Percentiles rank a stretch among this genome's conserved stretches.
phyloP scores from a whole-genome alignment of 2,888 invertebrate genomes.

The Thymelicus sylvestris region DNA sequence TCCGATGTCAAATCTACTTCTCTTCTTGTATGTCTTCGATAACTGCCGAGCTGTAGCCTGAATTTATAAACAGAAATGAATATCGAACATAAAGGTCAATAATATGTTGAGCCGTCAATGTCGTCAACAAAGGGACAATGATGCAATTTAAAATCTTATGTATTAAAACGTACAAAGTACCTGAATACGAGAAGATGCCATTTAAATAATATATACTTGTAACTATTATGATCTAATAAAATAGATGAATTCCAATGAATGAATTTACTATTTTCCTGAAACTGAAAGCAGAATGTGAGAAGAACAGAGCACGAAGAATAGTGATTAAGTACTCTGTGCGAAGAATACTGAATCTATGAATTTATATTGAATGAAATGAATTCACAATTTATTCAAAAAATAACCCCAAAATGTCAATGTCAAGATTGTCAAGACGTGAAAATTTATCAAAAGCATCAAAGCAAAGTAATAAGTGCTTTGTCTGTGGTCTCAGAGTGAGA shows the following conservation, averaged over 20 bases:
- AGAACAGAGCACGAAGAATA: conserved; percentile 1
- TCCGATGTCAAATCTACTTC: conserved; percentile 86
- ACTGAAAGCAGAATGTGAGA: neutral
- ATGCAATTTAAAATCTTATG: conserved; percentile 48
- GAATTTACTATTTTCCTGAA: conserved; percentile 21
- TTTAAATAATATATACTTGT: conserved; percentile 59
- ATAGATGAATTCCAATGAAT: conserved; percentile 10
- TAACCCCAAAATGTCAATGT: conserved; percentile 11
- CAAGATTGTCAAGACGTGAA: conserved; percentile 1
- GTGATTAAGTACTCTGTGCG: conserved; percentile 3
- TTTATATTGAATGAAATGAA: too few relatives aligned
- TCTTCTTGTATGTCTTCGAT: conserved; percentile 79
- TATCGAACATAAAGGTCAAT: conserved; percentile 54
- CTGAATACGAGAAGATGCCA: conserved; percentile 75
- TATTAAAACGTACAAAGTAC: conserved; percentile 44
- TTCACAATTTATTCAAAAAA: too few relatives aligned
- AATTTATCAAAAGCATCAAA: too few relatives aligned
- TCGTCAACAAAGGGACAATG: conserved; percentile 45
- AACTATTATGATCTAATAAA: conserved; percentile 49
- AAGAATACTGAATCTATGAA: neutral
- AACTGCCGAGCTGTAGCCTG: conserved; percentile 77
- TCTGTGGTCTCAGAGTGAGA: too few relatives aligned
- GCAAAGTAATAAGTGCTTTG: too few relatives aligned
- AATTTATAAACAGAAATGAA: conserved; percentile 42
- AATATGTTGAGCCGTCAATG: conserved; percentile 38